Conservation (phyloP, 92 coral and sea anemone species). For the Zoanthus solanderi region DNA sequence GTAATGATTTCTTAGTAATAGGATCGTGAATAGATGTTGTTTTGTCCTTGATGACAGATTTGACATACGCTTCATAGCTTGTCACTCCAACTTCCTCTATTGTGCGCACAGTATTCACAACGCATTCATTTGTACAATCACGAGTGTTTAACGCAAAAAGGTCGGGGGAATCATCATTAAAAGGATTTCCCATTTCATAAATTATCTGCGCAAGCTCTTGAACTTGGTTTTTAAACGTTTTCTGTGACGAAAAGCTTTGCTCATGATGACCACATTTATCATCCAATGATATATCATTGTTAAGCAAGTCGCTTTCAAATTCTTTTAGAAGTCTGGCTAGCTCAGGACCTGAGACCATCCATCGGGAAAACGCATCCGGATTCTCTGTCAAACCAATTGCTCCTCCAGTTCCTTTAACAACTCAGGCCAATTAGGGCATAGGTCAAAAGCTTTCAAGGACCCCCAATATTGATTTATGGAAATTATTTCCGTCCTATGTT, state of each 20-base stretch:
- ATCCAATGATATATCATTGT: background rate
- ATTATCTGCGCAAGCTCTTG: conserved; percentile 20
- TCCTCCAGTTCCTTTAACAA: conserved; percentile 17
- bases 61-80: background rate
- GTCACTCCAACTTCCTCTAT: conserved; percentile 17
- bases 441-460: too few relatives aligned
- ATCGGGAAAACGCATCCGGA: conserved; percentile 8
- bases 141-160: conserved; percentile 34
- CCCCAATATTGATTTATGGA: too few relatives aligned
- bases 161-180: conserved; percentile 15
- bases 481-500: too few relatives aligned
- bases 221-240: conserved; percentile 12
- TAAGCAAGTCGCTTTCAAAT: conserved; percentile 7
- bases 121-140: background rate
- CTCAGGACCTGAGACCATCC: conserved; percentile 38
- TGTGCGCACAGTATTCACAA: conserved; percentile 38
- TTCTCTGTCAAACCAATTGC: conserved; percentile 24
- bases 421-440: too few relatives aligned
- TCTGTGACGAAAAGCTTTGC: conserved; percentile 40
- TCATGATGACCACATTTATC: conserved; percentile 17
- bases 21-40: conserved; percentile 58
- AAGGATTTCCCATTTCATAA: conserved; percentile 40
- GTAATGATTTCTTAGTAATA: conserved; percentile 47
- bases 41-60: conserved; percentile 39
- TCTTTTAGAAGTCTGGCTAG: conserved; percentile 27